Evolutionary conservation across 2,113 vertebrate species (phyloP).

Genomic region (Mormyrus iriodes): DNA sequence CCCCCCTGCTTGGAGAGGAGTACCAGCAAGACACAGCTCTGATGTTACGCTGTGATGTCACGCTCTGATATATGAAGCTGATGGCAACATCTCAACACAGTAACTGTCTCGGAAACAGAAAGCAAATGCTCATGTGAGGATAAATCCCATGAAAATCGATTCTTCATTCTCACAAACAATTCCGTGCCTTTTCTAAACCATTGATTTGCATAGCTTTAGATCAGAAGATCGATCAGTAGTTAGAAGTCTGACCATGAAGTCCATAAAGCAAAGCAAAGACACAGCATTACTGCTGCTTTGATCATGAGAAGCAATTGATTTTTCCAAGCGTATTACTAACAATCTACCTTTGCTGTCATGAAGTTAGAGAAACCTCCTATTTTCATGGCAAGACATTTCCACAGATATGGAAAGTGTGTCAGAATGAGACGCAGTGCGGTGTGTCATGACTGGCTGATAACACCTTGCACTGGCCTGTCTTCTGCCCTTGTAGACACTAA

Average conservation of each 20-base stretch:
- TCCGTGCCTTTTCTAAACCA: neutral
- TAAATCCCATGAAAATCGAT: neutral
- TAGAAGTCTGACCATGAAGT: neutral
- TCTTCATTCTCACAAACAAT: neutral
- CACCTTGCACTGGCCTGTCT: neutral
- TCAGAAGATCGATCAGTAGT: neutral
- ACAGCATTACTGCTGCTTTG: neutral
- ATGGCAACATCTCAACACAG: neutral
- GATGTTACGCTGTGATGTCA: neutral
- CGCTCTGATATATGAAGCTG: neutral
- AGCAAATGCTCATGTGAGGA: neutral
- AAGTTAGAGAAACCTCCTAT: neutral
- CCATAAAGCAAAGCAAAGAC: neutral
- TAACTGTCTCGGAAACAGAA: neutral
- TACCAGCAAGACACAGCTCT: neutral
- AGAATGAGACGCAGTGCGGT: neutral
- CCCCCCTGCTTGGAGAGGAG: neutral
- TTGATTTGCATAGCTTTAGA: neutral
- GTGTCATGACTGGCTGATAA: neutral
- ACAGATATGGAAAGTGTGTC: neutral
- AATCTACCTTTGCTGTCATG: neutral
- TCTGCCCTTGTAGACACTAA: neutral
- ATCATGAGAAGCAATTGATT: neutral
- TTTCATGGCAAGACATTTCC: neutral
- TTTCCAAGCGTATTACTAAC: neutral